phyloP scores from a whole-genome alignment of 2,888 invertebrate species.

The Mythimna vitellina region DNA sequence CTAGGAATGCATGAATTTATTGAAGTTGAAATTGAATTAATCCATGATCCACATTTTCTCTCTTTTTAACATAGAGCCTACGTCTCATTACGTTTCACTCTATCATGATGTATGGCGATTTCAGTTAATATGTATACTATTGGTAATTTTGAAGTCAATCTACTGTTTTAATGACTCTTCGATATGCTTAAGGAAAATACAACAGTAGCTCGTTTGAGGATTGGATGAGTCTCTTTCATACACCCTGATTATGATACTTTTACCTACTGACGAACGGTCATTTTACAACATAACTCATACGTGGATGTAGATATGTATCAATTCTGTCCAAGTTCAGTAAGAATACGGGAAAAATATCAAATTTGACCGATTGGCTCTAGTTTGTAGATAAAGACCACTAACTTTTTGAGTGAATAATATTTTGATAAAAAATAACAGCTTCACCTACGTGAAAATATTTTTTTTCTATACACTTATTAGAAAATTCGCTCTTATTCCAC shows the following conservation, averaged over 20 bases:
- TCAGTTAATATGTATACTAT: background rate
- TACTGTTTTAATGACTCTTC: background rate
- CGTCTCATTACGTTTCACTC: constrained; percentile 7
- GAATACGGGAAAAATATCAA: no score
- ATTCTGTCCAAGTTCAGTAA: no score
- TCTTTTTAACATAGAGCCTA: background rate
- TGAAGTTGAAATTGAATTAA: constrained; percentile 11
- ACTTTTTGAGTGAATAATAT: no score
- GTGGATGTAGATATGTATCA: no score
- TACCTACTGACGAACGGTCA: background rate
- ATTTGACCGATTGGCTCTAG: no score
- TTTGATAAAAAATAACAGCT: no score
- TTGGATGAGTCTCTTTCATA: background rate
- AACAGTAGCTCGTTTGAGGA: background rate
- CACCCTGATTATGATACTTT: background rate
- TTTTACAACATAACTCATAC: background rate
- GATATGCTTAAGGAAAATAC: background rate
- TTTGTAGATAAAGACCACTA: no score
- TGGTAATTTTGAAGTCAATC: background rate
- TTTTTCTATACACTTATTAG: no score
- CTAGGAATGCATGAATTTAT: constrained; percentile 3
- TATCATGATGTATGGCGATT: background rate
- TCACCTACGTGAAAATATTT: no score
- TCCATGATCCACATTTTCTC: constrained; percentile 1
- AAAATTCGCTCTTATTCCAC: no score